phyloP scores from a whole-genome alignment of 2,888 invertebrate species.

The Sinopyrophorus schimmeli region DNA sequence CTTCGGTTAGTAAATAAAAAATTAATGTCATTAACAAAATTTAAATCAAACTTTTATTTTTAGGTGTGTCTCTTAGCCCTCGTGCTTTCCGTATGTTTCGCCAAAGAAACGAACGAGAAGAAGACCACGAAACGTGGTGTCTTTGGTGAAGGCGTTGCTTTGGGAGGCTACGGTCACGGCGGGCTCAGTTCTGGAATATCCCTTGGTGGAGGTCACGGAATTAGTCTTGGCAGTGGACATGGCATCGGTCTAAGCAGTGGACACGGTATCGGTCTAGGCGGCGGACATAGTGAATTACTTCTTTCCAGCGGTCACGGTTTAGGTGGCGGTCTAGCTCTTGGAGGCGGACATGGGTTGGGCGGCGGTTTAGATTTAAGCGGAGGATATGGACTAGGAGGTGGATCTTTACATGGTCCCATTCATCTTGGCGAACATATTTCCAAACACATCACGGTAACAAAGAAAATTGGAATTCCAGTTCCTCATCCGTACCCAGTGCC shows the following conservation, averaged over 20 bases:
- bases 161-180: constrained; percentile 40
- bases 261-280: constrained; percentile 13
- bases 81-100: constrained; percentile 52
- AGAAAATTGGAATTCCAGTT: constrained; percentile 57
- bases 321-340: constrained; percentile 32
- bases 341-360: constrained; percentile 20
- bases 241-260: constrained; percentile 13
- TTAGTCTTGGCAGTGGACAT: constrained; percentile 16
- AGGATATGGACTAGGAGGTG: constrained; percentile 22
- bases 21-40: constrained; percentile 1
- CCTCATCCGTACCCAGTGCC: constrained; percentile 59
- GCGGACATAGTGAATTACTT: constrained; percentile 6
- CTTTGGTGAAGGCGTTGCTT: constrained; percentile 51
- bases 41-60: constrained; percentile 15
- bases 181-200: constrained; percentile 12
- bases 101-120: constrained; percentile 47
- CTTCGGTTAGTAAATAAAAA: constrained; percentile 43
- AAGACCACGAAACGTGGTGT: constrained; percentile 56
- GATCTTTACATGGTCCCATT: constrained; percentile 18
- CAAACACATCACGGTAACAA: constrained; percentile 53
- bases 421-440: constrained; percentile 21
- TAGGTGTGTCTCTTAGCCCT: constrained; percentile 56
- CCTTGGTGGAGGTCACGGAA: constrained; percentile 20
- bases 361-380: constrained; percentile 24
- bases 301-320: constrained; percentile 36